Base-by-base conservation (phyloP, 2,113 vertebrate species). In the Xenopus laevis region DNA sequence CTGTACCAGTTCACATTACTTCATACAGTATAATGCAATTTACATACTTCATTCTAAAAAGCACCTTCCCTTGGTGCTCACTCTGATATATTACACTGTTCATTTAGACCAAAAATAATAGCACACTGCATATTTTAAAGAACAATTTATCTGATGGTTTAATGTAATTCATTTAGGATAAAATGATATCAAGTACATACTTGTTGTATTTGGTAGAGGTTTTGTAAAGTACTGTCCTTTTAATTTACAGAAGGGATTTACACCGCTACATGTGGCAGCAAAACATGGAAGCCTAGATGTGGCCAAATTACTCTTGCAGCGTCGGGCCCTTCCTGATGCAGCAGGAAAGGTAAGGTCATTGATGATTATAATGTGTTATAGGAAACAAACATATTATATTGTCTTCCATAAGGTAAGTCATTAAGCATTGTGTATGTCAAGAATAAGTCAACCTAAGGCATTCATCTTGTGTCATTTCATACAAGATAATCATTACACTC, bases 211-310 rank as follows among this genome's bases (percentile, higher is more conserved):
- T 61, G 21, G 3, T 23, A 13, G 2, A 27, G 4, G 21, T 16
- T 61, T 61, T 27, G 21, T 20, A 20, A 17, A 59, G 20, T 27
- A 64, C 8, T 15, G 64, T 67, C 0, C 80, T 44, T 79, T 9
- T 0, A 11, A 18, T 78, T 77, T 76, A 61, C 89, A 99, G 97
- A 99, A 99, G 86, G 97, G 96, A 65, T 99, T 99, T 68, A 98
- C 97, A 9, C 97, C 97, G 0, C 79, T 99, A 70, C 97, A 99
- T 0, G 96, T 99, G 73, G 97, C 96, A 0, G 88, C 96, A 60
- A 98, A 99, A 78, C 98, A 99, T 0, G 97, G 97, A 80, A 98
- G 95, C 86, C 86, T 98, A 72, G 97, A 98, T 77, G 96, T 98
- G 65, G 95, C 94, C 44, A 95, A 97, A 79, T 94, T 99, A 4